Base-by-base conservation (phyloP, 2,113 vertebrate species). In the Mustela lutreola region DNA sequence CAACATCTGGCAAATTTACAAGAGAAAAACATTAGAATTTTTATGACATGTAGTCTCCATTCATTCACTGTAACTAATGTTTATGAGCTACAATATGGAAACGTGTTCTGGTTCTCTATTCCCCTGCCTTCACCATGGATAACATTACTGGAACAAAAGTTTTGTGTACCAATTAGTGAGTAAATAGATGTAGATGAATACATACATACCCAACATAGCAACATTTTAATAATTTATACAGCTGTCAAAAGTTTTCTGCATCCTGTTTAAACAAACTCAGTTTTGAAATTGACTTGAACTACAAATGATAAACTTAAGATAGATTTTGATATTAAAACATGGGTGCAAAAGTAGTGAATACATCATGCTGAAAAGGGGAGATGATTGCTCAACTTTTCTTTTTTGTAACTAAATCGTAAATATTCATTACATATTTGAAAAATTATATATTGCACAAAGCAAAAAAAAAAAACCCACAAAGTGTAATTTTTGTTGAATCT, bases 1-100 rank as follows among this genome's bases (percentile, higher is more conserved):
- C 85, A 97, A 98, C 92, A 98, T 98, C 97, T 98, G 98, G 90
- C 95, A 97, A 50, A 96, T 97, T 98, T 98, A 96, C 87, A 97
- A 96, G 83, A 82, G 53, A 97, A 96, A 96, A 94, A 70, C 67
- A 92, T 97, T 96, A 92, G 67, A 96, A 84, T 87, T 96, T 96
- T 98, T 96, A 96, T 96, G 83, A 87, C 60, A 62, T 48, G 39
- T 70, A 56, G 39, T 87, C 62, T 97, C 76, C 75, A 75, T 82
- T 53, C 86, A 95, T 65, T 95, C 65, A 82, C 19, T 80, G 89
- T 89, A 97, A 88, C 94, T 94, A 94, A 93, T 96, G 91, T 96
- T 98, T 95, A 92, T 91, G 73, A 98, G 79, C 65, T 92, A 71
- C 39, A 78, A 48, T 93, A 21, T 60, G 31, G 56, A 19, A 84